These are phyloP conservation scores for Pyxicephalus adspersus DNA, from an alignment of 2,113 vertebrate species.

Conservation along the genomic window DNA sequence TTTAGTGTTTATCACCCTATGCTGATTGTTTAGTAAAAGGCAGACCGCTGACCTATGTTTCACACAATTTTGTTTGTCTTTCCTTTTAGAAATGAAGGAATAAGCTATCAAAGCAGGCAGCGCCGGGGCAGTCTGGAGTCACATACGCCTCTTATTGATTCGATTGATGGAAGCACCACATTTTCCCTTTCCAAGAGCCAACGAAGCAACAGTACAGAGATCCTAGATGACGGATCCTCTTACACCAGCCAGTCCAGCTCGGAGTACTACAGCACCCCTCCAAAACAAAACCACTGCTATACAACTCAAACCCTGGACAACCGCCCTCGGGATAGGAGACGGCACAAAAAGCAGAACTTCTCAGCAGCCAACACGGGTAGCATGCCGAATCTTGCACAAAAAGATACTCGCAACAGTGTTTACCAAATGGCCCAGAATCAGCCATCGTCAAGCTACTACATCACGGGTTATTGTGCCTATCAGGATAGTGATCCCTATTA, in stretches of 20 bases:
- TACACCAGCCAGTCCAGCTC: conserved; percentile 95
- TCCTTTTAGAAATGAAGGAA: conserved; percentile 66
- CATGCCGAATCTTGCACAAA: conserved; percentile 93
- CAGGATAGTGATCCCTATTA: conserved; percentile 77
- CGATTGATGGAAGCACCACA: conserved; percentile 66
- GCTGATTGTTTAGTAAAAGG: too few species aligned
- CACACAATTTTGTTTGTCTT: neutral
- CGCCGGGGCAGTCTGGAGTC: conserved; percentile 94
- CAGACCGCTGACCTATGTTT: too few species aligned
- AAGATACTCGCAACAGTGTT: conserved; percentile 74
- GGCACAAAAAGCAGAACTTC: conserved; percentile 80
- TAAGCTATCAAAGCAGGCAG: conserved; percentile 82
- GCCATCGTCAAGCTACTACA: conserved; percentile 81
- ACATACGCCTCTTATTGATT: conserved; percentile 80
- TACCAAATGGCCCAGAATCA: conserved; percentile 75
- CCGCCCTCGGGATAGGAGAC: conserved; percentile 77
- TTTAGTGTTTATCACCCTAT: too few species aligned
- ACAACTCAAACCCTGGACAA: conserved; percentile 77
- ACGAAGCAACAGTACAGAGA: conserved; percentile 93
- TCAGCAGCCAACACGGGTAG: conserved; percentile 86
- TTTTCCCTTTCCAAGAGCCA: conserved; percentile 76
- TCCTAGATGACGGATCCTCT: conserved; percentile 92
- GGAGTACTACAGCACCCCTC: conserved; percentile 77
- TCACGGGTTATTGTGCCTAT: conserved; percentile 80
- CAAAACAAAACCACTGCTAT: conserved; percentile 69